Base-by-base conservation (phyloP, 1,140 invertebrate genomes). In the Lanistes nyassanus region DNA sequence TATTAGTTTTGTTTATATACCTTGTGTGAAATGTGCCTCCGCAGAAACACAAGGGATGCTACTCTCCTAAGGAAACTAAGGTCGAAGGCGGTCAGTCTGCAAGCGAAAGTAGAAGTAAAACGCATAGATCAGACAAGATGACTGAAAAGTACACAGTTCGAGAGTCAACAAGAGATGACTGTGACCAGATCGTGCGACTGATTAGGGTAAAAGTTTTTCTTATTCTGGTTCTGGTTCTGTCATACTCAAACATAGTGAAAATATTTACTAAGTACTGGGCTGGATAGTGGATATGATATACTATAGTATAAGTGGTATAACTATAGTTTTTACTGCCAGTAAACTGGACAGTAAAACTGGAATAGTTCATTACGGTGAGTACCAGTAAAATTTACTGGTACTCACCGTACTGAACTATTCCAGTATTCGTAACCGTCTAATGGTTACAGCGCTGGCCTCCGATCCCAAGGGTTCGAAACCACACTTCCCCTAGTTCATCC, bases 171-270 rank as follows among this genome's bases (percentile, higher is more conserved):
- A 23, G 55, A 11, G 64, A 70, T 0, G 82, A 83, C 58, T 83
- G 80, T 71, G 70, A 79, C 47, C 64, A 78, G 36, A 81, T 83
- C 51, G 47, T 76, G 55, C 65, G 56, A 31, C 64, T 83, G 13
- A 83, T 83, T 64, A 76, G 53, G 55, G 82, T 83, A 79, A 76
- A 13, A 34, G 23, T n/a, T 21, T 67, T 29, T 31, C n/a, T 37
- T 21, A 21, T 34, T 55, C 53, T 56, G 4, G 62, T 26, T 7
- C 23, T 29, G 2, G 2, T 56, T n/a, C n/a, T n/a, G n/a, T n/a
- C n/a, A n/a, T n/a, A n/a, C n/a, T n/a, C n/a, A n/a, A n/a, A n/a
- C n/a, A n/a, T n/a, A n/a, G n/a, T n/a, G n/a, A n/a, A n/a, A n/a
- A n/a, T n/a, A n/a, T n/a, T n/a, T n/a, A n/a, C n/a, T n/a, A n/a